Evolutionary conservation across 2,888 invertebrate genomes (phyloP), one percentile per base, ranked within the genome.

Genomic region (Ganaspis brasiliensis): DNA sequence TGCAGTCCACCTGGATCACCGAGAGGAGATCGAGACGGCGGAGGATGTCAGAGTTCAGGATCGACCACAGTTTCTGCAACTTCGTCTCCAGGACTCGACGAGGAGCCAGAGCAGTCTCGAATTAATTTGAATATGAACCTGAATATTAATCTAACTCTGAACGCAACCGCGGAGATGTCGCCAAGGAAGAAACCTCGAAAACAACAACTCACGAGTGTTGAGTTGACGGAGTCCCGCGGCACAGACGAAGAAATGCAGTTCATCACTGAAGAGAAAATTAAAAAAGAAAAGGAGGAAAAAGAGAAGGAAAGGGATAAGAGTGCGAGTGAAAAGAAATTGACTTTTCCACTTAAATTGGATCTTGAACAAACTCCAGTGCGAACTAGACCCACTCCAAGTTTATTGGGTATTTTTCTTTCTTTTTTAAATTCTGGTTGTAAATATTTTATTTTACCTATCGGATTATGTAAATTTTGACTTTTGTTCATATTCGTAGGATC

Each of bases 111-210:
- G 80, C 93, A 93, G 78, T 90, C 91, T 2, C 87, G 90, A 35
- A 90, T 91, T 40, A 67, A 45, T 26, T 45, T 67, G 24, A 67
- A 56, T 67, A 67, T 67, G 21, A 67, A 56, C 19, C 10, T 56
- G 26, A 56, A 67, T 49, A n/a, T 67, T 9, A 67, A 45, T 67
- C 21, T 67, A 8, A 86, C 87, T 16, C 88, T 89, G 21, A 90
- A 90, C 67, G 93, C 95, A 6, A 92, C 91, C 1, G 87, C 92
- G 57, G 94, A 94, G 89, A 94, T 95, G 91, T 95, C 95, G 73
- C 97, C 98, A 0, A 93, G 98, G 77, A 98, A 98, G 91, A 98
- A 98, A 88, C 97, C 98, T 0, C 93, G 98, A 78, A 98, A 98
- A 89, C 98, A 96, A 85, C 95, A 96, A 92, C 93, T 97, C 2